Evolutionary conservation across 2,797 vertebrate species (phyloP).

Genomic region (Allobates femoralis): DNA sequence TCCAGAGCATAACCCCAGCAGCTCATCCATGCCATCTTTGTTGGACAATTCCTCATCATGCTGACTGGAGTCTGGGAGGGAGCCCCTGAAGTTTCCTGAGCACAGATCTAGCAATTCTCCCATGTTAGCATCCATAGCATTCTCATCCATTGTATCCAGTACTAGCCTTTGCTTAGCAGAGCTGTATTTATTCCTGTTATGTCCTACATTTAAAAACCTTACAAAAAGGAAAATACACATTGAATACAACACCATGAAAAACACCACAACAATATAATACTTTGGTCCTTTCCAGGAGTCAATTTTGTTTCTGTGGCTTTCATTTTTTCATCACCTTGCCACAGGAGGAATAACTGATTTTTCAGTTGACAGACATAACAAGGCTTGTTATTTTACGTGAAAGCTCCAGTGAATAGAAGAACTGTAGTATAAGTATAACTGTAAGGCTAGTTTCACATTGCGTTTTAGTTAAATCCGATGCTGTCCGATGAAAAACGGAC

Average conservation of each 20-base stretch:
- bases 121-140: constrained; percentile 98
- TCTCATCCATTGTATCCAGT: constrained; percentile 91
- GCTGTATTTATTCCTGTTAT: constrained; percentile 77
- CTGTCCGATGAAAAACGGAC: no score
- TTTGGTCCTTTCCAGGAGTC: no score
- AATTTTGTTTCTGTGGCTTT: no score
- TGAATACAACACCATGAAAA: no score
- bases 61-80: constrained; percentile 65
- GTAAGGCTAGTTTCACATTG: no score
- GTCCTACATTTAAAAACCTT: constrained; percentile 81
- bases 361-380: no score
- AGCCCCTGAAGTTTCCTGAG: constrained; percentile 83
- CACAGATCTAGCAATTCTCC: constrained; percentile 91
- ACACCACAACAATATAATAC: background rate
- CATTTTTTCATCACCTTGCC: no score
- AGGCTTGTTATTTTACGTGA: no score
- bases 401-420: no score
- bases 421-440: no score
- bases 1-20: constrained; percentile 90
- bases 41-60: constrained; percentile 67
- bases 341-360: no score
- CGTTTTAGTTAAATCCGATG: no score
- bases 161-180: constrained; percentile 85
- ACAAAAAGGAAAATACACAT: constrained; percentile 45
- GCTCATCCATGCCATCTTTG: constrained; percentile 83